phyloP scores from a whole-genome alignment of 1,140 invertebrate species.

The Orius laevigatus region DNA sequence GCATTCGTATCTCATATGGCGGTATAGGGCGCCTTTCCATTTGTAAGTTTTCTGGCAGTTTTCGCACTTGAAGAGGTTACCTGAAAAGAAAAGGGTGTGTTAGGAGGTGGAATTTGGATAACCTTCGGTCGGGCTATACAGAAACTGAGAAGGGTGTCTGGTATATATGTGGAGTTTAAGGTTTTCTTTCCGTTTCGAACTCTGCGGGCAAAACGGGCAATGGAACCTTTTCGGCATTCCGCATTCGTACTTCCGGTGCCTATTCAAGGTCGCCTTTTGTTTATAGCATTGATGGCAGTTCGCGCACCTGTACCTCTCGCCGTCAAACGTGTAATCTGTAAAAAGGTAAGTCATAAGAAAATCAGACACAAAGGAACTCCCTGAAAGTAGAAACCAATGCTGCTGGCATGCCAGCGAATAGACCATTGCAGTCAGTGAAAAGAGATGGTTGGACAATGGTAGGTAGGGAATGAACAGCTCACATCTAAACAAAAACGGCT shows the following conservation, averaged over 20 bases:
- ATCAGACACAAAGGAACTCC: too few species aligned
- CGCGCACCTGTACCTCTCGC: conserved; percentile 8
- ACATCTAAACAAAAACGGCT: too few species aligned
- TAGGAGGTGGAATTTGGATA: neutral
- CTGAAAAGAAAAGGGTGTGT: neutral
- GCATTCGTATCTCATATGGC: conserved; percentile 14
- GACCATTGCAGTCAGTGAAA: too few species aligned
- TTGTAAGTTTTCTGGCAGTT: conserved; percentile 15
- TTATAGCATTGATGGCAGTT: conserved; percentile 28
- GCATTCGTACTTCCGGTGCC: conserved; percentile 29
- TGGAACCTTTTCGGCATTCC: conserved; percentile 3
- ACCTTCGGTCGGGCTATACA: neutral
- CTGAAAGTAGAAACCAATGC: too few species aligned
- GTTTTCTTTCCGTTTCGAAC: conserved; percentile 5
- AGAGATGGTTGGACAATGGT: too few species aligned
- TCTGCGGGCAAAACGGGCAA: neutral
- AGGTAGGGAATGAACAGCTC: too few species aligned
- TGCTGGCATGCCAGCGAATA: too few species aligned
- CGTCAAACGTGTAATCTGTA: neutral
- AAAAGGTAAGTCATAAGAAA: too few species aligned
- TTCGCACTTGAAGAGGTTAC: neutral
- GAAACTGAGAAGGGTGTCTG: neutral
- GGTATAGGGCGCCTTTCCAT: conserved; percentile 20
- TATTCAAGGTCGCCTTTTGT: conserved; percentile 28
- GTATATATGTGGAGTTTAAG: neutral